Evolutionary conservation across 2,797 vertebrate genomes (phyloP).

Genomic region (Danio choprae): DNA sequence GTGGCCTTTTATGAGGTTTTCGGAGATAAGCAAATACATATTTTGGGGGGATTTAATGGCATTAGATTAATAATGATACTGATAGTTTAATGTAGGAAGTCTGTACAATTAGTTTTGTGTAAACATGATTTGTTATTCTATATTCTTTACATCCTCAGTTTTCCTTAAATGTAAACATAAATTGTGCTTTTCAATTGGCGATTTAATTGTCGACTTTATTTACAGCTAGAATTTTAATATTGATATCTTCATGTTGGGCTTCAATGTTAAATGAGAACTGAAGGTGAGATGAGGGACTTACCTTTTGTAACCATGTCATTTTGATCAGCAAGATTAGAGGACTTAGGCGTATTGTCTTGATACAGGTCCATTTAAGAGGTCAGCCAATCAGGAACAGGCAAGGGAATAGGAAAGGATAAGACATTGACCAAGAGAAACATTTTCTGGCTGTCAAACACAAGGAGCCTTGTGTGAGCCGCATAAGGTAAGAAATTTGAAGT

Average conservation of each 20-base stretch:
- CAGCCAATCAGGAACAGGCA: slow-evolving; percentile 61
- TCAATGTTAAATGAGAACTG: not conserved
- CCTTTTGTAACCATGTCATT: slow-evolving; percentile 62
- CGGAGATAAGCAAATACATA: too few species aligned
- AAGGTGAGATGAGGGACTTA: slow-evolving; percentile 63
- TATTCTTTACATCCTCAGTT: too few species aligned
- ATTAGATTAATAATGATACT: too few species aligned
- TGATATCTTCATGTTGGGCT: not conserved
- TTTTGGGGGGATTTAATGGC: too few species aligned
- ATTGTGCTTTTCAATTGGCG: too few species aligned
- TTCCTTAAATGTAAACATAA: too few species aligned
- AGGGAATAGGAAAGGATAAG: slow-evolving; percentile 31
- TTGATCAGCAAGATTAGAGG: slow-evolving; percentile 77
- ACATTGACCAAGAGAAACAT: slow-evolving; percentile 26
- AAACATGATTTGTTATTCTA: too few species aligned
- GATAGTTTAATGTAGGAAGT: too few species aligned
- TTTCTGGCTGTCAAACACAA: slow-evolving; percentile 40
- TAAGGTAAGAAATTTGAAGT: slow-evolving; percentile 31
- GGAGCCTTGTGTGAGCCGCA: slow-evolving; percentile 26
- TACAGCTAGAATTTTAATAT: not conserved
- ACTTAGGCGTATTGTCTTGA: slow-evolving; percentile 74
- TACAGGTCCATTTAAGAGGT: slow-evolving; percentile 75
- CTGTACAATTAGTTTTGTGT: too few species aligned
- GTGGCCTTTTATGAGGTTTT: too few species aligned
- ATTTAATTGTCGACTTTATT: not conserved